These are phyloP conservation scores for Actinemys pallida DNA, from an alignment of 2,113 vertebrate genomes.

Conservation along the genomic window DNA sequence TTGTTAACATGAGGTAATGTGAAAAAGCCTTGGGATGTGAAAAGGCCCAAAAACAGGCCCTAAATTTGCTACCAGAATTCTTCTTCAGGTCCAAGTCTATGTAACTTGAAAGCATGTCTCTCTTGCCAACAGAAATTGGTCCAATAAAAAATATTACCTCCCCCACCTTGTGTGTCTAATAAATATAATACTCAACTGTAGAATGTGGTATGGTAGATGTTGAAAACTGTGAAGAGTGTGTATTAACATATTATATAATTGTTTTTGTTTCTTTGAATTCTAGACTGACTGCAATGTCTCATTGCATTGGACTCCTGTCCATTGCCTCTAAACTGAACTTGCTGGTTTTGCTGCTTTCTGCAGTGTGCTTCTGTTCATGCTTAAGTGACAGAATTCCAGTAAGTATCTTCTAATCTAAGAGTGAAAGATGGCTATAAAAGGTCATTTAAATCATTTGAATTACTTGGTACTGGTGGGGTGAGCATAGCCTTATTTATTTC, in stretches of 20 bases:
- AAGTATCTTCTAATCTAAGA: conserved; percentile 26
- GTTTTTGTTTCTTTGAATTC: conserved; percentile 14
- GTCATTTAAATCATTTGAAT: accelerated
- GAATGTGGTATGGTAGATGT: neutral
- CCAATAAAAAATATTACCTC: neutral
- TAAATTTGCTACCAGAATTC: neutral
- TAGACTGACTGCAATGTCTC: conserved; percentile 63
- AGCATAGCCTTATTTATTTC: neutral
- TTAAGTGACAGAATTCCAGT: conserved; percentile 29
- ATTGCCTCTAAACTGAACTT: conserved; percentile 3
- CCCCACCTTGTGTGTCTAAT: neutral
- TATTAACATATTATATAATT: neutral
- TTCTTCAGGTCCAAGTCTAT: neutral
- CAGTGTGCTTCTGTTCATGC: conserved; percentile 27
- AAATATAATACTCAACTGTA: accelerated
- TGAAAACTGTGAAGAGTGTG: neutral
- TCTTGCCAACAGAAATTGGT: neutral
- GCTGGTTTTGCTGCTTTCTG: conserved; percentile 45
- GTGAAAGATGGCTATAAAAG: accelerated
- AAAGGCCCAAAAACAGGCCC: neutral
- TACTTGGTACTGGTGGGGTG: neutral
- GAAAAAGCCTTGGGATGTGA: neutral
- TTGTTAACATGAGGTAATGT: no score
- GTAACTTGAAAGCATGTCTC: neutral
- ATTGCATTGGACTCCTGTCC: neutral